Evolutionary conservation across 2,888 invertebrate genomes (phyloP).

Genomic region (Altica lythri): DNA sequence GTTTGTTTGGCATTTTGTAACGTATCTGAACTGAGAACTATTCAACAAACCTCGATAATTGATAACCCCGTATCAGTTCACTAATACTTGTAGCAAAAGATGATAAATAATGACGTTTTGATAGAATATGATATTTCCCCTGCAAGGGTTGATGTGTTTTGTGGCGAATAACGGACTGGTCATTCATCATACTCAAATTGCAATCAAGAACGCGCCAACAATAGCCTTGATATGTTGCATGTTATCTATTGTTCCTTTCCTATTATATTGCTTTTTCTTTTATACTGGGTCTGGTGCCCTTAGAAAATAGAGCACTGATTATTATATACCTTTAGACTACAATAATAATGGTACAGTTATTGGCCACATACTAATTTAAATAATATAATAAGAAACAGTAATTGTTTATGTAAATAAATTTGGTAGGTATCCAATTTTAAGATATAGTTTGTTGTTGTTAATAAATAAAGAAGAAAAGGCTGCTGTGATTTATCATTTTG

Average conservation of each 20-base stretch:
- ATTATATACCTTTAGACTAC: background rate
- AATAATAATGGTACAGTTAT: background rate
- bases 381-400: too few species aligned
- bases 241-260: conserved; percentile 10
- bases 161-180: conserved; percentile 47
- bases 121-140: conserved; percentile 44
- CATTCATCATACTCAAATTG: conserved; percentile 57
- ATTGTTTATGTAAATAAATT: too few species aligned
- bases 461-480: too few species aligned
- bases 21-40: conserved; percentile 11
- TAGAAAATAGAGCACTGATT: background rate
- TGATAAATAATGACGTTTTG: conserved; percentile 43
- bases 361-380: too few species aligned
- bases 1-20: conserved; percentile 15
- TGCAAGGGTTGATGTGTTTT: conserved; percentile 45
- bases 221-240: conserved; percentile 39
- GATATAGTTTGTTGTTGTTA: too few species aligned
- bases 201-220: conserved; percentile 53
- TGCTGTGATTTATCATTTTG: too few species aligned
- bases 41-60: conserved; percentile 28
- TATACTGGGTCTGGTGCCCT: background rate
- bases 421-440: too few species aligned
- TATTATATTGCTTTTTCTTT: background rate
- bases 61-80: conserved; percentile 27
- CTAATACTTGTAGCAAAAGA: conserved; percentile 31